A percentile compares a stretch with the other conserved stretches of the same genome.
phyloP scores from a whole-genome alignment of 1,140 invertebrate species.

The Trachymyrmex septentrionalis region DNA sequence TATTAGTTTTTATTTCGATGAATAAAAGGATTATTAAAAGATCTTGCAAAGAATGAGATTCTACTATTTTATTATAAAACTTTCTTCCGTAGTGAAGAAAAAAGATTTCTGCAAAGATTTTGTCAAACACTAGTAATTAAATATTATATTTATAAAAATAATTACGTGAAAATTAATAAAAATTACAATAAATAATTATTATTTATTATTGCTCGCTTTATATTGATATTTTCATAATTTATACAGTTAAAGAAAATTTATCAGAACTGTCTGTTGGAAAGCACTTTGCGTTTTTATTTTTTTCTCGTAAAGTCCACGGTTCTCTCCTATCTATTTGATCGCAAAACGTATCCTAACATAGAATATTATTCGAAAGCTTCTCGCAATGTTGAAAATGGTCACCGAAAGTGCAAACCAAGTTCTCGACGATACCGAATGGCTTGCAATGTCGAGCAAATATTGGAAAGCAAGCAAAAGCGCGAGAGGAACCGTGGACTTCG shows the following conservation, averaged over 20 bases:
- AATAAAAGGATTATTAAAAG: neutral
- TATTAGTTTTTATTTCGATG: neutral
- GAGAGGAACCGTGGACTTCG: constrained; percentile 7
- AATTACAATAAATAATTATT: neutral
- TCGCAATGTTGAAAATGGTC: constrained; percentile 11
- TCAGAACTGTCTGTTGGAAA: neutral
- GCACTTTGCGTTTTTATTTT: neutral
- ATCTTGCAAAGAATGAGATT: neutral
- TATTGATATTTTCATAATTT: neutral
- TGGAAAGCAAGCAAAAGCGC: constrained; percentile 17
- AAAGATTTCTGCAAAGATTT: neutral
- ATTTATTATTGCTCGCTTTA: neutral
- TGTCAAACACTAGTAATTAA: neutral
- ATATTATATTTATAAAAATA: neutral
- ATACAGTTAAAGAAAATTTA: neutral
- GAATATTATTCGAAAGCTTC: constrained; percentile 35
- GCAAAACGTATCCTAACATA: constrained; percentile 5
- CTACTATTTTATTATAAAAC: neutral
- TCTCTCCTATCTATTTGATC: neutral
- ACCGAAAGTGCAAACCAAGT: constrained; percentile 9
- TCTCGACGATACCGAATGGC: constrained; percentile 17
- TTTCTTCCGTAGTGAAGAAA: neutral
- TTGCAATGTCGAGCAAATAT: constrained; percentile 39
- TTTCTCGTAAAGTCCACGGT: neutral
- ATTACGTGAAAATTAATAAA: neutral